Evolutionary conservation across 1,140 invertebrate species (phyloP), one percentile per base, ranked within the genome.

Genomic region (Drosophila truncata): DNA sequence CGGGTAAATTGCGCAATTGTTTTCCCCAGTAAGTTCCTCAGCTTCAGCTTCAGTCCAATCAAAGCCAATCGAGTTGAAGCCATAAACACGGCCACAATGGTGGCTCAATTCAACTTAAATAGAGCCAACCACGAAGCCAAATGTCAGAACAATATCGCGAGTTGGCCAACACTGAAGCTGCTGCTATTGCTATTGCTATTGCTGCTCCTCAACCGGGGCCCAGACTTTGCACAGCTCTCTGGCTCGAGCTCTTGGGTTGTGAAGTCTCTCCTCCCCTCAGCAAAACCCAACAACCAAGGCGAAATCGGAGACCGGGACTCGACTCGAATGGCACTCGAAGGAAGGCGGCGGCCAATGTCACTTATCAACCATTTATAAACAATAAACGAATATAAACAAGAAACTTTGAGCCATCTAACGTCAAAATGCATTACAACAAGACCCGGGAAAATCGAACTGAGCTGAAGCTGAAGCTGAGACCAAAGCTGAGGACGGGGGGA

Each of bases 321-420:
- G 25, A 20, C 41, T 23, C 20, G 25, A 71, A 71, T 27, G 41
- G 35, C 70, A 73, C 65, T 71, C 44, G 35, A 70, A 37, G 66
- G 35, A 47, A 13, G 64, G 18, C 29, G 64, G 18, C 29, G 16
- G 66, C 57, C 78, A 35, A 35, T 54, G 83, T 84, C 83, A 87
- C 83, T 87, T 87, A 87, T 87, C 83, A 88, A 80, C 84, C 84
- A 87, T 87, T 87, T 87, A 87, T 87, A 87, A 87, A 87, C 83
- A 87, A 87, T 87, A 87, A 87, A 80, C 83, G 83, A 87, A 87
- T 86, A 86, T 87, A 87, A 87, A 86, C 82, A 86, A 87, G 80
- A 87, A 87, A 87, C 83, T 86, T 86, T 83, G 78, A 64, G 57
- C 65, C 59, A 71, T 57, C 75, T 67, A 59, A 66, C 72, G 62